These are phyloP conservation scores for Drosophila buzzatii DNA, from an alignment of 2,888 invertebrate species.

Conservation along the genomic window DNA sequence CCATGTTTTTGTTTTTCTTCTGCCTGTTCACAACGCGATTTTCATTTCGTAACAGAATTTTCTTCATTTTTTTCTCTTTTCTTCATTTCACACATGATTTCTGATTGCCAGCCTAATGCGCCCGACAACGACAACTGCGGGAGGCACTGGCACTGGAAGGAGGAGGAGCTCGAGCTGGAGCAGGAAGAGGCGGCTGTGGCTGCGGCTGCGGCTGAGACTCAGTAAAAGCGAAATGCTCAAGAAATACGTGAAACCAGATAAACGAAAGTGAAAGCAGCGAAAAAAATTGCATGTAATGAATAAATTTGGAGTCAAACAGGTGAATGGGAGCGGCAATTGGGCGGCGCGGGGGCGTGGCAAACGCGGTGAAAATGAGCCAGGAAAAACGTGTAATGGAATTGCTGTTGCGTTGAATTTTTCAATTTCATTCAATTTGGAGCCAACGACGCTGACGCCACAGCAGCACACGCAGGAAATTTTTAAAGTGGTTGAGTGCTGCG, in stretches of 20 bases:
- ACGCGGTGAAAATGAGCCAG: conserved; percentile 78
- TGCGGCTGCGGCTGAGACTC: conserved; percentile 16
- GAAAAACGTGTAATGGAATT: conserved; percentile 79
- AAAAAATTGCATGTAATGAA: conserved; percentile 82
- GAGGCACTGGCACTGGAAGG: background rate
- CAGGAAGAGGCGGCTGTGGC: background rate
- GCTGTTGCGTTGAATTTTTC: conserved; percentile 81
- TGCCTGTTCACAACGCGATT: conserved; percentile 65
- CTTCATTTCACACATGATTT: conserved; percentile 82
- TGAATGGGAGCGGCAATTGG: background rate
- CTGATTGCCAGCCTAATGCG: conserved; percentile 82
- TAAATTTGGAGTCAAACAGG: conserved; percentile 70
- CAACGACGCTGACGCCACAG: conserved; percentile 59
- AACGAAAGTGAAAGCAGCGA: conserved; percentile 72
- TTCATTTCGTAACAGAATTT: conserved; percentile 59
- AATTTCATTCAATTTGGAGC: conserved; percentile 83
- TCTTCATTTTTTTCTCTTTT: conserved; percentile 50
- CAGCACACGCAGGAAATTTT: conserved; percentile 57
- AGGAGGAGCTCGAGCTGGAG: background rate
- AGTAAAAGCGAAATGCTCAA: conserved; percentile 55
- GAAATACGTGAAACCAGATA: conserved; percentile 63
- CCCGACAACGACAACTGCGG: conserved; percentile 23
- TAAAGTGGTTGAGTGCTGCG: conserved; percentile 45
- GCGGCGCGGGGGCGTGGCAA: conserved; percentile 29
- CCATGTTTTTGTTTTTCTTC: conserved; percentile 48